Percentiles rank a stretch among this genome's conserved stretches.
Conservation (phyloP, 2,113 vertebrate genomes). For the Centrocercus urophasianus region DNA sequence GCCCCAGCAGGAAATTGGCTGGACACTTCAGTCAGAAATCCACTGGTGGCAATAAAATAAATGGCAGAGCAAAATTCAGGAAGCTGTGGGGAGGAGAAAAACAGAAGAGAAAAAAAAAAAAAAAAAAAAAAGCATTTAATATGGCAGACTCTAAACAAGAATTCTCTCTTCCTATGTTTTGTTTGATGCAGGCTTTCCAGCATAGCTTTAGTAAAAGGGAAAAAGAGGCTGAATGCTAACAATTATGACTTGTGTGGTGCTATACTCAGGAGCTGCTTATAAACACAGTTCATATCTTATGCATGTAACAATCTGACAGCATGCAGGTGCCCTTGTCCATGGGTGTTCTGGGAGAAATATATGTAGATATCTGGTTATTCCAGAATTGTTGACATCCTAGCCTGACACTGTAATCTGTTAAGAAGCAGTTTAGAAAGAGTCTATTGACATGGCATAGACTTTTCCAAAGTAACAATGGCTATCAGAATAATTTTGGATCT, state of each 20-base stretch:
- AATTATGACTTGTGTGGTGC: not conserved
- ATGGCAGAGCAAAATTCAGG: not conserved
- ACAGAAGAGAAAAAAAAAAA: not conserved
- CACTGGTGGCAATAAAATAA: not conserved
- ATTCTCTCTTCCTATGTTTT: not conserved
- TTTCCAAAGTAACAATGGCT: not conserved
- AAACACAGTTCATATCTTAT: not conserved
- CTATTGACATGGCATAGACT: constrained; percentile 45
- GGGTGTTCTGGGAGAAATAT: not conserved
- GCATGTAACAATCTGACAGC: not conserved
- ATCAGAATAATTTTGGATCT: not conserved
- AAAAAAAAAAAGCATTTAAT: not conserved
- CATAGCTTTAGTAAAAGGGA: not conserved
- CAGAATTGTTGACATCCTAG: constrained; percentile 17
- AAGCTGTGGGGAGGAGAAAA: fast-evolving
- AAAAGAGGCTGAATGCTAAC: not conserved
- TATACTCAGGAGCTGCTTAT: not conserved
- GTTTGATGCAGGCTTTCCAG: not conserved
- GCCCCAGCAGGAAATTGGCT: not conserved
- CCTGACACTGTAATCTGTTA: constrained; percentile 35
- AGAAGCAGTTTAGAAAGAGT: constrained; percentile 26
- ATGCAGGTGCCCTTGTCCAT: constrained; percentile 4
- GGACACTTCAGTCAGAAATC: not conserved
- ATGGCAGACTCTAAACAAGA: not conserved
- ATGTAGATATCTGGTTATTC: constrained; percentile 50